Base-by-base conservation (phyloP, 1,140 invertebrate species). In the Drosophila truncata region DNA sequence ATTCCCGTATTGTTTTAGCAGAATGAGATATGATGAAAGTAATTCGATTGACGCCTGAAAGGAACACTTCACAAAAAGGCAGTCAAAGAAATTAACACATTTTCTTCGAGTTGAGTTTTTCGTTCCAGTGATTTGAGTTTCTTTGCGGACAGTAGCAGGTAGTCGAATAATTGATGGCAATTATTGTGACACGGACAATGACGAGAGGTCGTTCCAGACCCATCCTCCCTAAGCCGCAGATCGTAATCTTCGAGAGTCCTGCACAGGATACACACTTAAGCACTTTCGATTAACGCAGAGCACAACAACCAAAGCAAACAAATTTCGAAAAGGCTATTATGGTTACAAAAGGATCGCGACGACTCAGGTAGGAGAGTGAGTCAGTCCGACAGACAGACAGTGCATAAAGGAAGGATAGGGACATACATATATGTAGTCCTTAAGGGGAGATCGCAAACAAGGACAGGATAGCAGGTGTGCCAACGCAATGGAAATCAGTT, bases 111-210 rank as follows among this genome's bases (percentile, higher is more conserved):
- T 44, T 66, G 2, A 27, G 55, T 50, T 67, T 70, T 70, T 67
- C 42, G 66, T 67, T 70, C 18, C 23, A 66, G 20, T 25, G 46
- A 6, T 27, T 66, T 35, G 31, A 44, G 62, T 18, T 47, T 33
- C 33, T 54, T 29, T 44, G 35, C 35, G 65, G 46, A 73, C 78
- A 70, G 82, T 86, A 86, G 82, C 82, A 87, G 82, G 82, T 82
- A 87, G 62, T 25, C 31, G 37, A 71, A 62, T 73, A 70, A 81
- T 85, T 85, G 73, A 85, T 81, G 82, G 76, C 83, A 75, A 87
- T 86, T 86, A 86, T 86, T 86, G 72, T 86, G 82, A 86, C 82
- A 86, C 50, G 70, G 62, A 75, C 71, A 78, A 78, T 57, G 66
- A 85, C 52, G 39, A 62, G 42, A 57, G 50, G 52, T 59, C 54